Base-by-base conservation (phyloP, 1,140 invertebrate genomes). In the Drosophila leontia region DNA sequence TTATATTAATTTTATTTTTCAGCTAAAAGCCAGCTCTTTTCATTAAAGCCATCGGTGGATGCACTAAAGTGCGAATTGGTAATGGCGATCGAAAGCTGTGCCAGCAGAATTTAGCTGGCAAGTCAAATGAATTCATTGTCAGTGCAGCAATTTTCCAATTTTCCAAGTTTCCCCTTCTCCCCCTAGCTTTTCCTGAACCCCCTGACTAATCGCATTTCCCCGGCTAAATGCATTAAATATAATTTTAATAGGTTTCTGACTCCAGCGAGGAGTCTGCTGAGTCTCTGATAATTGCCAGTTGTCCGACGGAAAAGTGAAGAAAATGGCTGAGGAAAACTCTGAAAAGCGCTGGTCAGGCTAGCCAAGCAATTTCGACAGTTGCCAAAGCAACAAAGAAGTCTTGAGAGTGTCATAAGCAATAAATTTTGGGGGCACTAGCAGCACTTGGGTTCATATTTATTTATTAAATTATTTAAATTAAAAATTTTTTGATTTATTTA, bases 191-290 rank as follows among this genome's bases (percentile, higher is more conserved):
- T 48, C 23, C 35, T 13, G 34, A 23, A 23, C 1, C 12, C 50
- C 57, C 39, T 23, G 12, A 19, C 68, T 78, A 79, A 75, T 59
- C 58, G 61, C 57, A 45, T 59, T 64, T 64, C 41, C 34, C 47
- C 42, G 41, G 62, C 53, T 51, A 65, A 82, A 39, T 67, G 77
- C 77, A 80, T 80, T 80, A 61, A 41, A 42, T 68, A 39, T 61
- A 68, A 75, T 68, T 80, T 62, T 75, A 75, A 75, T 80, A 57
- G 50, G 57, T 67, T 67, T 67, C 37, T 6, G 8, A 9, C 39
- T 57, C 19, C 32, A n/a, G 9, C 13, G 26, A 4, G 13, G 51
- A 41, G 55, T 44, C 63, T 65, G 26, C 19, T 65, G 26, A n/a
- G 19, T 50, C 41, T 56, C 34, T 56, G 23, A 57, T 67, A 71